Evolutionary conservation across 2,888 invertebrate genomes (phyloP).

Genomic region (Heliconius ethilla): DNA sequence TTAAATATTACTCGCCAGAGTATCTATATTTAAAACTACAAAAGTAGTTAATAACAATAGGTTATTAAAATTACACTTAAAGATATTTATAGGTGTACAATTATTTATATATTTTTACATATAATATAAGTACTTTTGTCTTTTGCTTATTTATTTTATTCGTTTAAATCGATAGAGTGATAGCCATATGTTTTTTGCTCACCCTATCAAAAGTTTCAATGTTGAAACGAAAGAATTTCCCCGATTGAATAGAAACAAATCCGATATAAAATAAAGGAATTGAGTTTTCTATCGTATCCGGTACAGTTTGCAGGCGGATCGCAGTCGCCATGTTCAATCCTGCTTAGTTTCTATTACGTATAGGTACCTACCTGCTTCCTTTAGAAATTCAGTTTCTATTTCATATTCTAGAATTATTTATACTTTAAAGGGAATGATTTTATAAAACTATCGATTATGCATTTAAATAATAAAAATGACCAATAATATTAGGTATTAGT

Average conservation of each 20-base stretch:
- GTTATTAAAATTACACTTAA: not conserved
- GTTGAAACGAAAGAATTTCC: slow-evolving; percentile 67
- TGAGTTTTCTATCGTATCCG: slow-evolving; percentile 74
- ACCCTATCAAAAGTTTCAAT: slow-evolving; percentile 52
- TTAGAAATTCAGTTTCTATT: slow-evolving; percentile 15
- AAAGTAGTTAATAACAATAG: not conserved
- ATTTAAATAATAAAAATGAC: not conserved
- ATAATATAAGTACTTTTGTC: not conserved
- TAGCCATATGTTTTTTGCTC: slow-evolving; percentile 32
- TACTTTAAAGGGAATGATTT: not conserved
- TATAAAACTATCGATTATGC: not conserved
- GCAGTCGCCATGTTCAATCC: slow-evolving; percentile 74
- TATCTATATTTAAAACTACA: not conserved
- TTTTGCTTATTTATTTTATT: slow-evolving; percentile 7
- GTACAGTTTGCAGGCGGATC: slow-evolving; percentile 77
- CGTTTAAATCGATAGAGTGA: slow-evolving; percentile 11
- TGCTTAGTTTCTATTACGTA: slow-evolving; percentile 60
- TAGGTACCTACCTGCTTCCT: slow-evolving; percentile 8
- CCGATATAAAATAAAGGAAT: slow-evolving; percentile 75
- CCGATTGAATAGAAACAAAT: slow-evolving; percentile 72
- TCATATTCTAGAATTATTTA: not conserved
- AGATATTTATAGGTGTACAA: not conserved
- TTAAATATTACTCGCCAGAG: not conserved
- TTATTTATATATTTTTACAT: not conserved
- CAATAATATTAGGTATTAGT: not conserved